phyloP scores from a whole-genome alignment of 2,113 vertebrate species.

The Ovis aries region DNA sequence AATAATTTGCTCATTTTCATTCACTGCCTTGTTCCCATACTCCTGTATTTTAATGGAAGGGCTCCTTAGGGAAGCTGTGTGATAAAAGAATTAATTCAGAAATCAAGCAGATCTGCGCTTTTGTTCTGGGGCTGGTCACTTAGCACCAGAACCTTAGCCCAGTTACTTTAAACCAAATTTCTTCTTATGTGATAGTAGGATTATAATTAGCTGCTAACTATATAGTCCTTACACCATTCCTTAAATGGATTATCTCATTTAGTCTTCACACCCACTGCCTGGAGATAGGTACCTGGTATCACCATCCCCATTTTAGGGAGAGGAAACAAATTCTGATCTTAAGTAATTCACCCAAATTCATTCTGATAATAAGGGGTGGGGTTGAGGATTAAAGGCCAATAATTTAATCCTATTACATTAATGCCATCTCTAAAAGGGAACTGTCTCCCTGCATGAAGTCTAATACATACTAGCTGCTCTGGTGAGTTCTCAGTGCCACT shows the following conservation, averaged over 20 bases:
- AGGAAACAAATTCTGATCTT: background rate
- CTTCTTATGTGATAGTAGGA: background rate
- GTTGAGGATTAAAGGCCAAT: background rate
- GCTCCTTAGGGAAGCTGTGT: background rate
- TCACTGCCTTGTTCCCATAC: background rate
- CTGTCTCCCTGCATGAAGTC: background rate
- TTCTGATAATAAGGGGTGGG: background rate
- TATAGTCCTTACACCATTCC: background rate
- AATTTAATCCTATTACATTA: background rate
- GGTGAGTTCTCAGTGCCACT: background rate
- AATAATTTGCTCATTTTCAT: conserved; percentile 21
- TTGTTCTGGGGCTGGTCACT: background rate
- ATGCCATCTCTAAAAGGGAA: background rate
- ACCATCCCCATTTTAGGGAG: background rate
- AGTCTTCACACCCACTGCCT: background rate
- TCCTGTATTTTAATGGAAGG: background rate
- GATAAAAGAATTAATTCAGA: conserved; percentile 9
- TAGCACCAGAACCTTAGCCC: background rate
- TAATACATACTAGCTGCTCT: background rate
- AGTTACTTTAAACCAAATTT: background rate
- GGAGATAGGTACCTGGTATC: background rate
- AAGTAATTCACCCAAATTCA: background rate
- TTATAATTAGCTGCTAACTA: background rate
- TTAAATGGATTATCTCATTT: conserved; percentile 12
- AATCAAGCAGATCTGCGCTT: background rate